Evolutionary conservation across 1,140 invertebrate genomes (phyloP).

Genomic region (Hyphantria cunea): DNA sequence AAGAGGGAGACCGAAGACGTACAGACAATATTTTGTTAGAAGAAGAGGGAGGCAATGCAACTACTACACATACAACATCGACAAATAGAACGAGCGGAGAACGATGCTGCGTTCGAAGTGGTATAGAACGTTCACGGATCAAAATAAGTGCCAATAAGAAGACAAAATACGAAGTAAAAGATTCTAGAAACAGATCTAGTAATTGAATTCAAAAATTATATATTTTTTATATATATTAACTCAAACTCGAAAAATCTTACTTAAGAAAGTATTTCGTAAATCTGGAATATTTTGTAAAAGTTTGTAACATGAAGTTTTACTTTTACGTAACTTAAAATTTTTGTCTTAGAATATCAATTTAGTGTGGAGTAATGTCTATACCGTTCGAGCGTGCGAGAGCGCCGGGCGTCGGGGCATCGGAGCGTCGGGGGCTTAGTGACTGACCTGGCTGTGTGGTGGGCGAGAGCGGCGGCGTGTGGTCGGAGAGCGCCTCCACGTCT

Average conservation of each 20-base stretch:
- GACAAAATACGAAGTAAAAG: constrained; percentile 12
- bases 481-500: constrained; percentile 89
- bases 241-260: too few relatives aligned
- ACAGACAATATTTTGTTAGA: constrained; percentile 63
- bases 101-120: constrained; percentile 67
- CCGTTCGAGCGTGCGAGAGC: constrained; percentile 60
- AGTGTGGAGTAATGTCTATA: constrained; percentile 50
- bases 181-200: constrained; percentile 4
- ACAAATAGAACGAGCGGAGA: constrained; percentile 74
- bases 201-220: background rate
- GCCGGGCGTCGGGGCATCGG: constrained; percentile 81
- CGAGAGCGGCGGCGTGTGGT: constrained; percentile 84
- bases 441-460: constrained; percentile 81
- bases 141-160: constrained; percentile 21
- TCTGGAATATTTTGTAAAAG: background rate
- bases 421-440: constrained; percentile 54
- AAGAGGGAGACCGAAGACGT: constrained; percentile 62
- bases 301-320: background rate
- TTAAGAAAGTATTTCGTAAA: background rate
- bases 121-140: constrained; percentile 59
- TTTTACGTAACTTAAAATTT: background rate
- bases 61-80: constrained; percentile 80
- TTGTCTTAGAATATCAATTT: background rate
- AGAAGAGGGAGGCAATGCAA: constrained; percentile 75
- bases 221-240: background rate